Percentiles rank a stretch among this genome's conserved stretches.
These are phyloP conservation scores for Amorpha juglandis DNA, from an alignment of 2,888 invertebrate species.

Conservation along the genomic window DNA sequence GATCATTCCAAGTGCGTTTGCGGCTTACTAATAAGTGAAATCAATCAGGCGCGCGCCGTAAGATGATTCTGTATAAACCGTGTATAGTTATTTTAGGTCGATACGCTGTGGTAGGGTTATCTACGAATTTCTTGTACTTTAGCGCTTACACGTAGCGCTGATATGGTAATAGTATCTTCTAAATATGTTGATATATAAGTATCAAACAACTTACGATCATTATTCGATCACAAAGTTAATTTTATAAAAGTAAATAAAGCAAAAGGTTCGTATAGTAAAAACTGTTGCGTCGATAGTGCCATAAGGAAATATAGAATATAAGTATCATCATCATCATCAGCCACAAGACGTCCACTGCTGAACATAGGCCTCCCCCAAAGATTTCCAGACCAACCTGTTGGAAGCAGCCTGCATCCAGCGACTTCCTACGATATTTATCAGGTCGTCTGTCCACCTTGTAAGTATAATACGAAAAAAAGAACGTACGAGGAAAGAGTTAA, in stretches of 20 bases:
- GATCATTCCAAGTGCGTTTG: conserved; percentile 44
- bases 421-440: too few species aligned
- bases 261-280: too few species aligned
- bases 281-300: too few species aligned
- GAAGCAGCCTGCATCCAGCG: too few species aligned
- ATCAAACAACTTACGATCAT: background rate
- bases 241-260: background rate
- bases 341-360: too few species aligned
- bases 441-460: too few species aligned
- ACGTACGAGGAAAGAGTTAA: too few species aligned
- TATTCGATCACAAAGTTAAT: background rate
- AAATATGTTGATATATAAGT: background rate
- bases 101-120: background rate
- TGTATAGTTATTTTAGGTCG: conserved; percentile 17
- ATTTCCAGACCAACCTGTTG: too few species aligned
- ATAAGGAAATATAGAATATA: too few species aligned
- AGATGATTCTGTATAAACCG: background rate
- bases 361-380: too few species aligned
- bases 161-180: background rate
- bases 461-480: too few species aligned
- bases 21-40: conserved; percentile 26
- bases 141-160: background rate
- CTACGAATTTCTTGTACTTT: background rate
- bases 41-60: conserved; percentile 18
- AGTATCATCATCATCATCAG: too few species aligned